Evolutionary conservation across 2,888 invertebrate species (phyloP).

Genomic region (Parascotia fuliginaria): DNA sequence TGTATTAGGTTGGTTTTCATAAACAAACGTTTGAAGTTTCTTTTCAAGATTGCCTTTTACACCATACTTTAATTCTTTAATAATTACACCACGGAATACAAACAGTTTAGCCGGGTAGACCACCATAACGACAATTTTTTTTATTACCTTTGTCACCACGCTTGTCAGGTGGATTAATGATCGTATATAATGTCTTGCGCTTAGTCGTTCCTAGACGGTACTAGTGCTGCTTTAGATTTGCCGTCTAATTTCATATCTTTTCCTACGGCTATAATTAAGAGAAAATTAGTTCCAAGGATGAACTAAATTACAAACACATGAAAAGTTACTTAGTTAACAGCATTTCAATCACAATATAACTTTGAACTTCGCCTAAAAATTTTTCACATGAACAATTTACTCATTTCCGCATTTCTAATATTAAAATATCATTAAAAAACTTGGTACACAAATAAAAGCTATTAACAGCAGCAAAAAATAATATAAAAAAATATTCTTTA

Average conservation of each 20-base stretch:
- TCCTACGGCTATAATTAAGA: too few relatives aligned
- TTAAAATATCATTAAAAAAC: not conserved
- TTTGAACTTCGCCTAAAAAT: not conserved
- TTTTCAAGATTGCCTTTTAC: too few relatives aligned
- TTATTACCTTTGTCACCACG: not conserved
- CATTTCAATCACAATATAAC: not conserved
- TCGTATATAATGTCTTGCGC: not conserved
- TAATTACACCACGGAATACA: too few relatives aligned
- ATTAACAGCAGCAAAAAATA: not conserved
- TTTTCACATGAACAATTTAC: not conserved
- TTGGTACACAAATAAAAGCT: not conserved
- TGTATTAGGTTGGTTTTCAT: too few relatives aligned
- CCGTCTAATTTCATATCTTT: too few relatives aligned
- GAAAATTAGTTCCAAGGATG: too few relatives aligned
- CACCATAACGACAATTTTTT: too few relatives aligned
- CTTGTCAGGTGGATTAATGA: constrained; percentile 1
- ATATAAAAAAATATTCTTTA: constrained; percentile 21
- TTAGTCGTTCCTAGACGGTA: not conserved
- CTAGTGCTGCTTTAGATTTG: not conserved
- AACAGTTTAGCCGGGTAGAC: too few relatives aligned
- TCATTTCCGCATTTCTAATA: not conserved
- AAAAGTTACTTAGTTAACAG: not conserved
- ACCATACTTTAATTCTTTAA: too few relatives aligned
- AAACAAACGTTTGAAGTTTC: too few relatives aligned
- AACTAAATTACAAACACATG: not conserved